Evolutionary conservation across 35 echinoderm and acorn worm genomes (phyloP), one percentile per base, ranked within the genome.

Genomic region (Ophioderma brevispina): DNA sequence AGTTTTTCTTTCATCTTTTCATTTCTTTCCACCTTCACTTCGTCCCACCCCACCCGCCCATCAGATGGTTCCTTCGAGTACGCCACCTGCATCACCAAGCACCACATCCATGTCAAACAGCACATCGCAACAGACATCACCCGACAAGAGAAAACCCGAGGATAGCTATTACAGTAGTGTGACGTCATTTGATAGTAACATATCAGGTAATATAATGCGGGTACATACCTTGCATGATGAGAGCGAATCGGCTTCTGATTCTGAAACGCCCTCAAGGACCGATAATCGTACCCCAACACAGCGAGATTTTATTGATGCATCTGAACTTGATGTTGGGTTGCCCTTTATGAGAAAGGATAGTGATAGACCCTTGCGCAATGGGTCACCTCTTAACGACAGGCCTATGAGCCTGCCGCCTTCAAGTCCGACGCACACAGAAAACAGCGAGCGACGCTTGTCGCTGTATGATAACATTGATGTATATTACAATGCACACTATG

Each of bases 401-500:
- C 94, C 94, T 13, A 63, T 86, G 80, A 96, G 94, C 81, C 56
- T 96, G 30, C 94, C 94, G 1, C 94, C 94, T 3, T 96, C 94
- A 17, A 93, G 91, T 46, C 94, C 94, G 25, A 79, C 90, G 33
- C 87, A 77, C 32, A 93, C 91, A 25, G 94, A 96, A 32, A 36
- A 81, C n/a, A 90, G 81, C 40, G 94, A 96, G 56, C 75, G 94
- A 6, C 39, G 94, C 52, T 79, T 88, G 35, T 96, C 94, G 15
- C 63, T 96, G 25, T 96, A 96, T 43, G 94, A 96, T 78, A 96
- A 96, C 64, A 89, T 96, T 33, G 94, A 96, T 80, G 91, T 96
- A 18, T 96, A 90, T 87, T 96, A 96, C 76, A 96, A 96, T 78
- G 94, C 88, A 43, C 91, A 92, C 76, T 96, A 96, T 37, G 94